Conservation (phyloP, 2,113 vertebrate species). For the Sturnira hondurensis region DNA sequence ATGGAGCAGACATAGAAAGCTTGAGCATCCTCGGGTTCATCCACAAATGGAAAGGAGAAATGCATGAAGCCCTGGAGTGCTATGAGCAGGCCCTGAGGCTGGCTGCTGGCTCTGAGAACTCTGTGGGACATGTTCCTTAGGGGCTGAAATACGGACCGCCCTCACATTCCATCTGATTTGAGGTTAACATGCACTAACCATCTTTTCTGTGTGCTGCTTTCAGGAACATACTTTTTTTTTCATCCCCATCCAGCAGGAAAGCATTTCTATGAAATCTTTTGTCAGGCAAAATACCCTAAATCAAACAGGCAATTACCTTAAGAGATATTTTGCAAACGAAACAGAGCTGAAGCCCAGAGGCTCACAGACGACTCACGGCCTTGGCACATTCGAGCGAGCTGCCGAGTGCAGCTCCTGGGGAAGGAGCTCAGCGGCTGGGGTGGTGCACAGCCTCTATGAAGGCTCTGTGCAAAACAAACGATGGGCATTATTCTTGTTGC, state of each 20-base stretch:
- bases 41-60: constrained; percentile 43
- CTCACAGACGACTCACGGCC: neutral
- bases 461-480: neutral
- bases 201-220: neutral
- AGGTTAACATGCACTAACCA: neutral
- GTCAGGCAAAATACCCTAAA: neutral
- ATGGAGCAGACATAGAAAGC: constrained; percentile 16
- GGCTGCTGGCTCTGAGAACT: neutral
- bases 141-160: neutral
- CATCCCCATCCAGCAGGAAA: neutral
- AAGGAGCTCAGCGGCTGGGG: neutral
- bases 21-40: constrained; percentile 61
- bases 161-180: neutral
- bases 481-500: neutral
- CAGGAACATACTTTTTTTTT: neutral
- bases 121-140: neutral
- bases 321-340: neutral
- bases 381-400: neutral
- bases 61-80: constrained; percentile 44
- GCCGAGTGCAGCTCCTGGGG: neutral
- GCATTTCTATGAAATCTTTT: neutral
- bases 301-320: neutral
- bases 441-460: neutral
- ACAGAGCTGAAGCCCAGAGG: neutral
- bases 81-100: constrained; percentile 68